Evolutionary conservation across 1,140 invertebrate genomes (phyloP).

Genomic region (Pseudomyrmex pallidus): DNA sequence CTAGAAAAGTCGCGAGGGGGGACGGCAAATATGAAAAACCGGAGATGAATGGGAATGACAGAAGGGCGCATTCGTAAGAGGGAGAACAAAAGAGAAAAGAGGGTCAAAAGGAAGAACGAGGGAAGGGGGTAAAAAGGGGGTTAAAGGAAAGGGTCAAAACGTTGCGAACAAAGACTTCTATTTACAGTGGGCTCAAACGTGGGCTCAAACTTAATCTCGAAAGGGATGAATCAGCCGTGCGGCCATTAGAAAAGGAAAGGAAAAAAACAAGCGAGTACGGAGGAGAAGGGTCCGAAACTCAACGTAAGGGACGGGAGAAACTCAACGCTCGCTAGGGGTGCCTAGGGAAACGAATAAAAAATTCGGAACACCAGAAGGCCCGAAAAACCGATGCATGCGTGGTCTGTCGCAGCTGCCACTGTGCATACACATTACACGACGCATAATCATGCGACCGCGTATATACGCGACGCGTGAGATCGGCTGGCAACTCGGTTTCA

Average conservation of each 20-base stretch:
- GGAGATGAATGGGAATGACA: not conserved
- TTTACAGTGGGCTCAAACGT: not conserved
- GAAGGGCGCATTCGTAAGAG: conserved; percentile 65
- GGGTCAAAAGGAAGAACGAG: not conserved
- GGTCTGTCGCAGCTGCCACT: conserved; percentile 24
- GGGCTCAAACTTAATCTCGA: not conserved
- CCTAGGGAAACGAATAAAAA: conserved; percentile 59
- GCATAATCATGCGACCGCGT: not conserved
- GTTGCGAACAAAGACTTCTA: conserved; percentile 8
- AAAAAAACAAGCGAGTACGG: not conserved
- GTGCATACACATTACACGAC: not conserved
- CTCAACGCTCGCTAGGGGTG: conserved; percentile 4
- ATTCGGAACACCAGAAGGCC: conserved; percentile 74
- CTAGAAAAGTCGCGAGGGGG: conserved; percentile 34
- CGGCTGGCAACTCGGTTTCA: conserved; percentile 20
- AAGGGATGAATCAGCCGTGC: not conserved
- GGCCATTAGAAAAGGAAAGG: conserved; percentile 11
- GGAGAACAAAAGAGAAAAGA: not conserved
- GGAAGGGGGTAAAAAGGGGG: not conserved
- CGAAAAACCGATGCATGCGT: conserved; percentile 66
- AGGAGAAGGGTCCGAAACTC: not conserved
- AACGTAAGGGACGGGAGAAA: not conserved
- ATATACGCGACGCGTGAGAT: not conserved
- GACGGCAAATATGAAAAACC: not conserved
- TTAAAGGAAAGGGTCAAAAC: not conserved